A percentile compares a stretch with the other conserved stretches of the same genome.
Evolutionary conservation across 2,797 vertebrate genomes (phyloP).

Genomic region (Xenops minutus): DNA sequence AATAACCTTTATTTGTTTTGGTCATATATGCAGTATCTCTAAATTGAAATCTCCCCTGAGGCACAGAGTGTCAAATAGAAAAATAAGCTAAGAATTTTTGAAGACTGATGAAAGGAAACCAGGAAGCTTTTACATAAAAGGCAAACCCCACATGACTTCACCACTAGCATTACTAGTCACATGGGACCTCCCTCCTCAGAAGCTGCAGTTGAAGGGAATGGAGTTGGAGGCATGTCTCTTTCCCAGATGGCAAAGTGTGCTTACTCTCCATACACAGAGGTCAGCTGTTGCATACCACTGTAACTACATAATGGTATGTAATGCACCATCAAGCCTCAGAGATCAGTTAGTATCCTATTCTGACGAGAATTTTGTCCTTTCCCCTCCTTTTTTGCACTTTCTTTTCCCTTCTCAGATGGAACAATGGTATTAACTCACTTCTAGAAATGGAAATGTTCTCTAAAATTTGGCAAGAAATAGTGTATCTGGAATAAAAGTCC

Average conservation of each 20-base stretch:
- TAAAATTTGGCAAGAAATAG: background rate
- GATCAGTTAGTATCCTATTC: background rate
- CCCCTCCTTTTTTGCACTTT: background rate
- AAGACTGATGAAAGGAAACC: constrained; percentile 23
- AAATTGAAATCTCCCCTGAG: background rate
- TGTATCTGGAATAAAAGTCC: background rate
- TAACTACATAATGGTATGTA: background rate
- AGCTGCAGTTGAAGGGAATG: background rate
- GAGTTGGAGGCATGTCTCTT: background rate
- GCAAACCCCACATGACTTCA: constrained; percentile 28
- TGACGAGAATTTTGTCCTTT: background rate
- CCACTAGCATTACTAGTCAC: background rate
- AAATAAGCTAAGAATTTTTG: background rate
- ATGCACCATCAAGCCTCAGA: background rate
- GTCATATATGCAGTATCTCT: background rate
- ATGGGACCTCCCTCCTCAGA: background rate
- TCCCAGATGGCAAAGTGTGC: background rate
- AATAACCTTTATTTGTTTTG: background rate
- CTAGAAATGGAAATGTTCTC: background rate
- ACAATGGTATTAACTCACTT: background rate
- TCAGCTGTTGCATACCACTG: background rate
- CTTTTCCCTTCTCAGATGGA: background rate
- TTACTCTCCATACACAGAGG: background rate
- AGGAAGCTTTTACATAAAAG: background rate
- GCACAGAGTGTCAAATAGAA: background rate